Percentiles rank a stretch among this genome's conserved stretches.
Evolutionary conservation across 1,140 invertebrate genomes (phyloP).

Genomic region (Apis florea): DNA sequence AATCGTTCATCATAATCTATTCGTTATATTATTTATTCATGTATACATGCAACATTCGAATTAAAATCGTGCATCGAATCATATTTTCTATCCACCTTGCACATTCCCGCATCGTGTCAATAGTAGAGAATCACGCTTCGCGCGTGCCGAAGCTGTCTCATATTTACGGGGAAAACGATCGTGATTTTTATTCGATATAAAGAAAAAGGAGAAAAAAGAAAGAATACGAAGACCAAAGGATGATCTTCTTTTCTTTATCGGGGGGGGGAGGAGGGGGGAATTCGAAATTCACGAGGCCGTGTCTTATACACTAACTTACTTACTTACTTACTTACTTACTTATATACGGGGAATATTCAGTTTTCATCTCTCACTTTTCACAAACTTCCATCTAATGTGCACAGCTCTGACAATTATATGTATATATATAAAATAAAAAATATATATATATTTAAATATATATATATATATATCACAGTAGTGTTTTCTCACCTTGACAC

Average conservation of each 20-base stretch:
- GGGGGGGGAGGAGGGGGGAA: no score
- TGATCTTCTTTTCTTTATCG: not conserved
- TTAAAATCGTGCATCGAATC: slow-evolving; percentile 23
- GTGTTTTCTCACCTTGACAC: slow-evolving; percentile 68
- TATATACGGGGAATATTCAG: slow-evolving; percentile 5
- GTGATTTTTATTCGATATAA: not conserved
- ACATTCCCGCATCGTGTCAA: slow-evolving; percentile 57
- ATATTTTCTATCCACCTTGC: slow-evolving; percentile 37
- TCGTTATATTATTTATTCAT: slow-evolving; percentile 17
- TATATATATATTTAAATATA: slow-evolving; percentile 5
- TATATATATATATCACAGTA: slow-evolving; percentile 61
- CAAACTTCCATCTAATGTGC: slow-evolving; percentile 72
- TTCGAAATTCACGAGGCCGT: not conserved
- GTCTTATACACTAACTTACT: slow-evolving; percentile 21
- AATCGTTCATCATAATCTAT: slow-evolving; percentile 28
- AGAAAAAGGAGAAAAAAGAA: not conserved
- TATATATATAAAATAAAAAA: slow-evolving; percentile 20
- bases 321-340: no score
- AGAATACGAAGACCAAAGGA: not conserved
- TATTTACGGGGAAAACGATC: slow-evolving; percentile 27
- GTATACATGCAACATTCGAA: slow-evolving; percentile 25
- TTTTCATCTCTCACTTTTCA: slow-evolving; percentile 49
- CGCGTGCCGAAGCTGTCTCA: slow-evolving; percentile 32
- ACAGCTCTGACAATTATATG: slow-evolving; percentile 70
- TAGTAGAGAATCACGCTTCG: slow-evolving; percentile 43